phyloP scores from a whole-genome alignment of 2,113 vertebrate genomes.

The Hippoglossus stenolepis region DNA sequence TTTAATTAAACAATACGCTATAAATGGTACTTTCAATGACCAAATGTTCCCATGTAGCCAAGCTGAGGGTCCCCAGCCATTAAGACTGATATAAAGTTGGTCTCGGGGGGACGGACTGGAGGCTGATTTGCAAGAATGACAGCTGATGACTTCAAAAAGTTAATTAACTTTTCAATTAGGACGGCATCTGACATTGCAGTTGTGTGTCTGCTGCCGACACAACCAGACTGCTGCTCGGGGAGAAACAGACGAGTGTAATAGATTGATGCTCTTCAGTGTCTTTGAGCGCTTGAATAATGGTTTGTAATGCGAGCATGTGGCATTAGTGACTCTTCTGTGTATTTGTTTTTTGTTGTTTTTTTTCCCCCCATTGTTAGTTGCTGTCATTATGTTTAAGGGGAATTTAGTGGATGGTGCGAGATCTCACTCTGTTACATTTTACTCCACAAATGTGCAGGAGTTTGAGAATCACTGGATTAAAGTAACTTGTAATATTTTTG shows the following conservation, averaged over 20 bases:
- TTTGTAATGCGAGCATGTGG: conserved; percentile 42
- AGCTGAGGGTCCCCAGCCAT: conserved; percentile 90
- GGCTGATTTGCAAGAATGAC: conserved; percentile 93
- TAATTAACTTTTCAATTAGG: conserved; percentile 99
- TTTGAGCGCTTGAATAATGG: conserved; percentile 50
- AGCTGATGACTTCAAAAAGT: conserved; percentile 97
- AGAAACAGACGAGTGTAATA: conserved; percentile 41
- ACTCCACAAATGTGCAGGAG: background rate
- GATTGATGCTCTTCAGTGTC: conserved; percentile 50
- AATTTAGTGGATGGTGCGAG: background rate
- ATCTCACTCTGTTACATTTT: background rate
- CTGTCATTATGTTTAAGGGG: background rate
- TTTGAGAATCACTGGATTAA: no score
- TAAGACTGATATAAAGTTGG: conserved; percentile 88
- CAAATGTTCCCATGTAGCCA: conserved; percentile 91
- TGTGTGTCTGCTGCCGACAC: conserved; percentile 77
- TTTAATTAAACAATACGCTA: conserved; percentile 98
- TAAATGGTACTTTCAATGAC: conserved; percentile 95
- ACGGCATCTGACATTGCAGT: conserved; percentile 87
- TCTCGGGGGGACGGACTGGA: conserved; percentile 86
- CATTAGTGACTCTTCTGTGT: background rate
- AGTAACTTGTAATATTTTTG: no score
- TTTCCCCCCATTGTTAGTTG: background rate
- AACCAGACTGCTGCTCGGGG: conserved; percentile 59
- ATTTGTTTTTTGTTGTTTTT: background rate